Conservation (phyloP, 2,888 invertebrate species). For the Polydrusus cervinus region DNA sequence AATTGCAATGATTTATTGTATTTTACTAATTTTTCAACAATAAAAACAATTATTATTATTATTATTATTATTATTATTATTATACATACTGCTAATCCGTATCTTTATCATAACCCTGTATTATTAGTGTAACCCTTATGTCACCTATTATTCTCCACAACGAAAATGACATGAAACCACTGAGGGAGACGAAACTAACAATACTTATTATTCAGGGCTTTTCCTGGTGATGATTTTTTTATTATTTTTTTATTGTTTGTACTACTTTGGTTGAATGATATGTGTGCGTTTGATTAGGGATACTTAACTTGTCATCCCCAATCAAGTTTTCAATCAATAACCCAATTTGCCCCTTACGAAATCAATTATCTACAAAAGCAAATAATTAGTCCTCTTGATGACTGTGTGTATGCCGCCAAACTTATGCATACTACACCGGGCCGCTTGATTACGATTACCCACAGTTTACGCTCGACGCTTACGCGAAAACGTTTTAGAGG, state of each 20-base stretch:
- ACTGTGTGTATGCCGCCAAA: slow-evolving; percentile 5
- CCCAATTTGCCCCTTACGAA: slow-evolving; percentile 1
- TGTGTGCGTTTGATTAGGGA: slow-evolving; percentile 17
- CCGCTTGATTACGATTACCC: slow-evolving; percentile 19
- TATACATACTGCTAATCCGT: no score
- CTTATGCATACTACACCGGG: slow-evolving; percentile 21
- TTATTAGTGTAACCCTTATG: no score
- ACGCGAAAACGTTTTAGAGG: slow-evolving; percentile 35
- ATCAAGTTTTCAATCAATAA: slow-evolving; percentile 13
- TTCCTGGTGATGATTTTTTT: no score
- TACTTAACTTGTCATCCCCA: neutral
- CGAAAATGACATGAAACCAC: no score
- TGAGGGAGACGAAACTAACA: no score
- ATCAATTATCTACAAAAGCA: slow-evolving; percentile 23
- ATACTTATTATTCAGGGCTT: no score
- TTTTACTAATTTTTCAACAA: no score
- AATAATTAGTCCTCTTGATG: slow-evolving; percentile 26
- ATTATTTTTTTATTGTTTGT: neutral
- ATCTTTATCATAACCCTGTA: no score
- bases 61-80: no score
- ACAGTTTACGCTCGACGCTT: slow-evolving; percentile 32
- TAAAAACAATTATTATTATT: no score
- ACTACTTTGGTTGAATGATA: neutral
- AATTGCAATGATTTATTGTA: no score
- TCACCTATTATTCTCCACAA: no score